phyloP scores from a whole-genome alignment of 2,113 vertebrate species.

The Nematolebias whitei region DNA sequence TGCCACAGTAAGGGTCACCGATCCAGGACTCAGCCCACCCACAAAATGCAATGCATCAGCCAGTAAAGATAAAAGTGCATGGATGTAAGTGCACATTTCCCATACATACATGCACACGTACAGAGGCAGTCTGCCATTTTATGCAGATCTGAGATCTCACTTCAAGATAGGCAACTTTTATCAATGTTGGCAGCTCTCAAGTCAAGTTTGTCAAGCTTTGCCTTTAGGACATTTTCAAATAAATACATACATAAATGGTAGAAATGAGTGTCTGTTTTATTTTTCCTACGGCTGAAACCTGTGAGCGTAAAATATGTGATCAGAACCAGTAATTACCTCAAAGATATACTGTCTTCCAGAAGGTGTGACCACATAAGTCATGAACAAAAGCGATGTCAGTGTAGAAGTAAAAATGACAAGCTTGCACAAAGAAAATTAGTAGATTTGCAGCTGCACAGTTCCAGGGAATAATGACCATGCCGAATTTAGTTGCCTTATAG shows the following conservation, averaged over 20 bases:
- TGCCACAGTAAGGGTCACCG: slow-evolving; percentile 52
- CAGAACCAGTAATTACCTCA: not conserved
- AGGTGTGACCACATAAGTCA: too few species aligned
- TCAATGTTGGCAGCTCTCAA: slow-evolving; percentile 31
- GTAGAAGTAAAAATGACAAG: too few species aligned
- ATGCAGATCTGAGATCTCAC: slow-evolving; percentile 30
- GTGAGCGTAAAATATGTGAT: not conserved
- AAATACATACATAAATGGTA: slow-evolving; percentile 17
- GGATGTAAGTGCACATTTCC: slow-evolving; percentile 16
- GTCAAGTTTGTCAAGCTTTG: slow-evolving; percentile 23
- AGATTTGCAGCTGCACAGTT: too few species aligned
- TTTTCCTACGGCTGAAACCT: slow-evolving; percentile 3
- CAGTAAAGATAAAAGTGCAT: slow-evolving; percentile 36
- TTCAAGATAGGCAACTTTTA: slow-evolving; percentile 37
- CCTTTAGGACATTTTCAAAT: slow-evolving; percentile 56
- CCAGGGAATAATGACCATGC: too few species aligned
- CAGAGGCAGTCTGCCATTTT: slow-evolving; percentile 25
- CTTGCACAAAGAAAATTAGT: too few species aligned
- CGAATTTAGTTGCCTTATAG: too few species aligned
- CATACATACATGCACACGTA: slow-evolving; percentile 8
- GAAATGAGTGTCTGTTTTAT: slow-evolving; percentile 14
- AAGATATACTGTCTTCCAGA: not conserved
- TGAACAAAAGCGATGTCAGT: too few species aligned
- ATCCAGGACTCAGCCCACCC: slow-evolving; percentile 49
- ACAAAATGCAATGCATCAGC: slow-evolving; percentile 34